A percentile compares a stretch with the other conserved stretches of the same genome.
Conservation (phyloP, 2,888 invertebrate genomes). For the Mythimna loreyi region DNA sequence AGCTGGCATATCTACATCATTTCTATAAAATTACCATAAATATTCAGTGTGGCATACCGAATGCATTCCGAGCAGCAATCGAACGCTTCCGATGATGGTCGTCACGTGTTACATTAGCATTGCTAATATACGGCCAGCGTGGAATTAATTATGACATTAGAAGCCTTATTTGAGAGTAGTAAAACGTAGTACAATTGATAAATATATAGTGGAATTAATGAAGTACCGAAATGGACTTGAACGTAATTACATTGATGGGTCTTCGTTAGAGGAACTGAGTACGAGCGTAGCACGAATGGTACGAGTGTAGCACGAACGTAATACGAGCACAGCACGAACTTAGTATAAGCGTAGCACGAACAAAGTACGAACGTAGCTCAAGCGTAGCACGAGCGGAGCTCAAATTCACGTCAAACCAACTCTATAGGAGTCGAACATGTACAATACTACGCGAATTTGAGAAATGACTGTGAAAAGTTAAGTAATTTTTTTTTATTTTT, state of each 20-base stretch:
- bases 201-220: not conserved
- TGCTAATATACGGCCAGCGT: conserved; percentile 59
- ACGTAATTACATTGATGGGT: not conserved
- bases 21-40: conserved; percentile 59
- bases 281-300: too few species aligned
- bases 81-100: conserved; percentile 52
- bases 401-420: too few species aligned
- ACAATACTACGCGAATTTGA: too few species aligned
- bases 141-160: conserved; percentile 62
- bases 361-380: too few species aligned
- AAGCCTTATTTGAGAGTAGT: conserved; percentile 48
- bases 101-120: conserved; percentile 62
- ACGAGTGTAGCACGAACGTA: too few species aligned
- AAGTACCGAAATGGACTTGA: not conserved
- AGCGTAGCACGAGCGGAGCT: too few species aligned
- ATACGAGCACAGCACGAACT: too few species aligned
- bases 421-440: too few species aligned
- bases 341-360: too few species aligned
- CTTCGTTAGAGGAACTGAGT: too few species aligned
- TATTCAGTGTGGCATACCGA: conserved; percentile 55
- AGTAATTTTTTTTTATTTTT: too few species aligned
- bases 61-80: conserved; percentile 52
- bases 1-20: conserved; percentile 33
- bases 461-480: too few species aligned
- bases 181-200: not conserved